Conservation (phyloP, 1,140 invertebrate genomes). For the Ridgeia piscesae region DNA sequence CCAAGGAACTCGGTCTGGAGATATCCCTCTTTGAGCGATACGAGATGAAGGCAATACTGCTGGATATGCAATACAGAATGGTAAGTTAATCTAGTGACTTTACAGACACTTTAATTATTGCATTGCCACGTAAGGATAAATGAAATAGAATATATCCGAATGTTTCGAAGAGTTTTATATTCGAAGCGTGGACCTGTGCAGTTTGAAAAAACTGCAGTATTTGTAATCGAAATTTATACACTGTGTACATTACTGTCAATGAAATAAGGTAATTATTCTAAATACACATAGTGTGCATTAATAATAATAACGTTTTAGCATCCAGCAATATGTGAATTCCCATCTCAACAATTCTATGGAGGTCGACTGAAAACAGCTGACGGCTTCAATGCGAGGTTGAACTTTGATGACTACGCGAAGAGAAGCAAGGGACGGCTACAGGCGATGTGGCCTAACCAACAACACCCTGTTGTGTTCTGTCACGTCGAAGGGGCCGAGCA, state of each 20-base stretch:
- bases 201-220: background rate
- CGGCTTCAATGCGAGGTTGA: background rate
- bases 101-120: background rate
- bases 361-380: background rate
- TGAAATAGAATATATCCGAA: background rate
- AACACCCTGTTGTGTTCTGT: constrained; percentile 36
- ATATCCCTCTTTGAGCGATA: constrained; percentile 50
- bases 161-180: background rate
- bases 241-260: constrained; percentile 9
- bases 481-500: constrained; percentile 46
- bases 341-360: constrained; percentile 45
- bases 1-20: constrained; percentile 41
- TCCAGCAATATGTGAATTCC: constrained; percentile 43
- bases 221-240: background rate
- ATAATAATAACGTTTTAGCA: constrained; percentile 36
- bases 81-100: constrained; percentile 34
- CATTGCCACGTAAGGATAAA: background rate
- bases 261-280: background rate
- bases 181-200: background rate
- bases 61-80: constrained; percentile 51
- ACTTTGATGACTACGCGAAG: background rate
- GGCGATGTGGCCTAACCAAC: background rate
- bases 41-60: constrained; percentile 38
- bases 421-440: constrained; percentile 24
- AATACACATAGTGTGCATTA: background rate